Base-by-base conservation (phyloP, 2,113 vertebrate genomes). In the Vimba vimba region DNA sequence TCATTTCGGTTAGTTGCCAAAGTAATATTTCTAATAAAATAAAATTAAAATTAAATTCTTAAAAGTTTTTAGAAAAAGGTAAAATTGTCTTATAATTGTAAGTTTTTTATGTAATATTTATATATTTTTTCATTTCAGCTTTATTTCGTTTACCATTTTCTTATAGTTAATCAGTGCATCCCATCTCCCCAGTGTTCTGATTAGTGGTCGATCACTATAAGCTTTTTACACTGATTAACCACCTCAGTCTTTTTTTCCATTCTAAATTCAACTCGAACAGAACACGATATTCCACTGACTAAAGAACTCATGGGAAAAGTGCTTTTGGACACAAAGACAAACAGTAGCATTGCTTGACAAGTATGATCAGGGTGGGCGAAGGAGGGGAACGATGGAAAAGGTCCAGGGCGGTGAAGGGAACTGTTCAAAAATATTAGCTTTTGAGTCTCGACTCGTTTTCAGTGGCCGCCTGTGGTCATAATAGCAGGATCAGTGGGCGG, bases 401-500 rank as follows among this genome's bases (percentile, higher is more conserved):
- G 45, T 55, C 43, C 23, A 52, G 43, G 52, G 45, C 7, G 11
- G 45, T 47, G 23, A 27, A 50, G 11, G 27, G 47, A 74, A 71
- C 82, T 19, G 71, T 73, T 82, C 9, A 85, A 43, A 82, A n/a
- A 85, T 71, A 77, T 68, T 82, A 52, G 47, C 75, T 73, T 52
- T 71, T 8, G 33, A 57, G 45, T 43, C 78, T 50, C 2, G 66
- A 69, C 66, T 36, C 13, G 68, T 64, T 55, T 74, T 85, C 84
- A 36, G 55, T 4, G 30, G 7, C 66, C 7, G 21, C 13, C 74
- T 55, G 47, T 30, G 25, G 8, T 76, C 60, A 75, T 73, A 86
- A 86, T 85, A 73, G 45, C 84, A 57, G 59, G 77, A 84, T 84
- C 60, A 47, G 77, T 76, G 50, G 82, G 75, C 25, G 50, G 85